Evolutionary conservation across 2,113 vertebrate genomes (phyloP).

Genomic region (Coptodon bakossiorum): DNA sequence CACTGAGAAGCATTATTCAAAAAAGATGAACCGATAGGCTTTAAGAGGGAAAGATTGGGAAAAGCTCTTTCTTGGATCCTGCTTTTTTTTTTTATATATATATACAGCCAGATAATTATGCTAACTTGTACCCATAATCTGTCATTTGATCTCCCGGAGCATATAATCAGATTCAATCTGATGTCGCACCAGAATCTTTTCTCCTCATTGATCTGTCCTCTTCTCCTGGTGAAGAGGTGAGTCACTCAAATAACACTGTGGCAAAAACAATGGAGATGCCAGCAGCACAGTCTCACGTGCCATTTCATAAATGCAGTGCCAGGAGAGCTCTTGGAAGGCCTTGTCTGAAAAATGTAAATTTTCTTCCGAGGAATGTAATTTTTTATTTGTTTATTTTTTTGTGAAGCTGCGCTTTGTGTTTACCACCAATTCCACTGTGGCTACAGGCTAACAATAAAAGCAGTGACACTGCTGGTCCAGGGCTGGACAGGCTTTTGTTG

Average conservation of each 20-base stretch:
- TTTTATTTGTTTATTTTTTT: not conserved
- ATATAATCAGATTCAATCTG: not conserved
- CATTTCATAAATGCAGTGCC: not conserved
- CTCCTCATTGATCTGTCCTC: not conserved
- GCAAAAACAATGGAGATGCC: not conserved
- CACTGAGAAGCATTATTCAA: not conserved
- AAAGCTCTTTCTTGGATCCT: not conserved
- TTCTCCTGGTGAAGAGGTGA: not conserved
- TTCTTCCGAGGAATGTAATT: not conserved
- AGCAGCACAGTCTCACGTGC: not conserved
- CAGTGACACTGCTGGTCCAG: not conserved
- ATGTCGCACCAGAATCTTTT: rapidly evolving
- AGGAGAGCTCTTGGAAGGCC: not conserved
- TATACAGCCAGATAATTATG: not conserved
- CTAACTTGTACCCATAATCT: not conserved
- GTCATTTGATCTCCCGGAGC: not conserved
- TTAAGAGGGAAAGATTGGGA: not conserved
- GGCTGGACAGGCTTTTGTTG: not conserved
- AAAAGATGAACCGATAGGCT: not conserved
- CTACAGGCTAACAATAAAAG: not conserved
- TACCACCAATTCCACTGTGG: not conserved
- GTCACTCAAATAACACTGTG: not conserved
- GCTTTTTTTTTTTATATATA: not conserved
- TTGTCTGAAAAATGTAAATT: not conserved
- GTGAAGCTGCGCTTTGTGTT: not conserved